Evolutionary conservation across 2,888 invertebrate genomes (phyloP).

Genomic region (Trissolcus brochymenae): DNA sequence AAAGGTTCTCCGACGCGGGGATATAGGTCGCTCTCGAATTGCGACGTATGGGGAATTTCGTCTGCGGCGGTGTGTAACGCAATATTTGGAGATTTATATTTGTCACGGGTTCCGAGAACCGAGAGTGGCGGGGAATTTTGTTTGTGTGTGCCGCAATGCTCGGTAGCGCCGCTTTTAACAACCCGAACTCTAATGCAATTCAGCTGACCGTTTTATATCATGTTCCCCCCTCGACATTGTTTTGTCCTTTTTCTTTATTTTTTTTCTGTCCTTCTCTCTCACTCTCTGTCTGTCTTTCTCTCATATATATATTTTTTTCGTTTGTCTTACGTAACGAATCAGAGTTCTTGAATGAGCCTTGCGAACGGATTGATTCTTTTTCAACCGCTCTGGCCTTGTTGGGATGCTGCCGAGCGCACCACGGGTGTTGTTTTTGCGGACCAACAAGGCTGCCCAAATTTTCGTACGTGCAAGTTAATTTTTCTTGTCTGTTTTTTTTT

Average conservation of each 20-base stretch:
- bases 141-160: slow-evolving; percentile 46
- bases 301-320: no score
- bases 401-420: slow-evolving; percentile 8
- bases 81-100: slow-evolving; percentile 51
- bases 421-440: slow-evolving; percentile 14
- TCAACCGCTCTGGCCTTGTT: slow-evolving; percentile 16
- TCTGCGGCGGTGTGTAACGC: slow-evolving; percentile 42
- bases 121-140: slow-evolving; percentile 46
- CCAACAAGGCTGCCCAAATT: slow-evolving; percentile 9
- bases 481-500: no score
- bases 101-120: slow-evolving; percentile 45
- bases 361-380: slow-evolving; percentile 21
- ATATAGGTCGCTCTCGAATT: slow-evolving; percentile 27
- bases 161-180: slow-evolving; percentile 36
- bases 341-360: slow-evolving; percentile 28
- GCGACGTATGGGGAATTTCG: slow-evolving; percentile 29
- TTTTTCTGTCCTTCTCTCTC: no score
- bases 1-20: not conserved
- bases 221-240: no score
- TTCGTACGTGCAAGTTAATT: not conserved
- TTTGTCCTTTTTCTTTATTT: no score
- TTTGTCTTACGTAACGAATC: no score
- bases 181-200: slow-evolving; percentile 11
- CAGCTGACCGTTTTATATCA: not conserved
- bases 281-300: no score